phyloP scores from a whole-genome alignment of 1,140 invertebrate species.

The Holcopasites calliopsidis region DNA sequence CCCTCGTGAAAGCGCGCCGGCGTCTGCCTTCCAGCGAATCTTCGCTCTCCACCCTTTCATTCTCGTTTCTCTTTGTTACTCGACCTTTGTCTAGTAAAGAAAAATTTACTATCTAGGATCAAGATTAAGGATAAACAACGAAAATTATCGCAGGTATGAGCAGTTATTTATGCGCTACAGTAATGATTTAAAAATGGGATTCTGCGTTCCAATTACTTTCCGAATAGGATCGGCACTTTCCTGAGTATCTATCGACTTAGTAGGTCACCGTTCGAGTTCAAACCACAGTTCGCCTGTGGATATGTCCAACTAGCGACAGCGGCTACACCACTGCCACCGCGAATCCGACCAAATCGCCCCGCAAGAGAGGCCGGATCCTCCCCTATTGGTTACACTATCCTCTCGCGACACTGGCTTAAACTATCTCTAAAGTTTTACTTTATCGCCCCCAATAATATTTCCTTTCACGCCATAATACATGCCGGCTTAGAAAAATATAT shows the following conservation, averaged over 20 bases:
- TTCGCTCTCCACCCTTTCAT: background rate
- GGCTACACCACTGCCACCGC: background rate
- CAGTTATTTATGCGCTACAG: no score
- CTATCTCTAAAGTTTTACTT: background rate
- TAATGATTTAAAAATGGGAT: no score
- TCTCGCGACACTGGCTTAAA: background rate
- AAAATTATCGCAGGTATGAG: no score
- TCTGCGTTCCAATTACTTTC: background rate
- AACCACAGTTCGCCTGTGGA: constrained; percentile 1
- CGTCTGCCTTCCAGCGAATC: background rate
- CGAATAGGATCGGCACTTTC: background rate
- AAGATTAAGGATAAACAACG: no score
- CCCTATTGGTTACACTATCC: background rate
- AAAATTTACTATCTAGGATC: no score
- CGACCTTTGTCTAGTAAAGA: no score
- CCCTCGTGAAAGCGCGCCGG: background rate
- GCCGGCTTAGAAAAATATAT: no score
- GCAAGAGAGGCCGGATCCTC: background rate
- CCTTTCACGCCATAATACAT: background rate
- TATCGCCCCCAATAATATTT: background rate
- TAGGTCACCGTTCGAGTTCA: background rate
- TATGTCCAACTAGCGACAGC: constrained; percentile 1
- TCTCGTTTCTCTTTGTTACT: constrained; percentile 2
- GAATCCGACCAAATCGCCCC: background rate
- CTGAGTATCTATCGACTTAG: background rate